Percentiles rank a stretch among this genome's conserved stretches.
Evolutionary conservation across 1,140 invertebrate species (phyloP).

Genomic region (Temnothorax nylanderi): DNA sequence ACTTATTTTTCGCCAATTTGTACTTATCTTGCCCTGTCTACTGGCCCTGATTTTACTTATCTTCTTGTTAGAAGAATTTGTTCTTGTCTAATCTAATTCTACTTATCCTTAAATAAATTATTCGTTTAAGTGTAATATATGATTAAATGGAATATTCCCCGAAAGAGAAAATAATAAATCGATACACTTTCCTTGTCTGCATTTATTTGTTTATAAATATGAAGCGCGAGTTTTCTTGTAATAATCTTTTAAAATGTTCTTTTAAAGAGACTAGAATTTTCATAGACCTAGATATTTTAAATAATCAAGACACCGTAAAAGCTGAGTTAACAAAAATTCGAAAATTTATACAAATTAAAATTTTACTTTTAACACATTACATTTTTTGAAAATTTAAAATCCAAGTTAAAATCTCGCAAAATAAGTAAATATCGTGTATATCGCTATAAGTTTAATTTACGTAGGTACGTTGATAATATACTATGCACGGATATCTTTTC

Average conservation of each 20-base stretch:
- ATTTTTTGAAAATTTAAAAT: background rate
- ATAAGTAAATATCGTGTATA: background rate
- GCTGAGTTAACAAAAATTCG: too few species aligned
- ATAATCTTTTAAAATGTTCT: too few species aligned
- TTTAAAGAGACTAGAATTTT: too few species aligned
- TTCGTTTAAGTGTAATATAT: background rate
- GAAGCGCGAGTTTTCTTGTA: too few species aligned
- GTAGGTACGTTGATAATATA: background rate
- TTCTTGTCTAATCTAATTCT: background rate
- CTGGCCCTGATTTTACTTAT: background rate
- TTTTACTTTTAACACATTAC: too few species aligned
- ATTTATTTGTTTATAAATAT: too few species aligned
- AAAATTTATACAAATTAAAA: too few species aligned
- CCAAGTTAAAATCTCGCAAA: background rate
- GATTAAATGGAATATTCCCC: background rate
- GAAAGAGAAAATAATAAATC: too few species aligned
- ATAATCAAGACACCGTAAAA: too few species aligned
- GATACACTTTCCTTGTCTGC: too few species aligned
- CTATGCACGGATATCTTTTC: background rate
- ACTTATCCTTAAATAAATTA: background rate
- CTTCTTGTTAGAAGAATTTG: background rate
- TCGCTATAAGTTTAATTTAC: background rate
- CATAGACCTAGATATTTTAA: too few species aligned
- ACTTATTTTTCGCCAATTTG: background rate
- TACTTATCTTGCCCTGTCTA: background rate